A percentile compares a stretch with the other conserved stretches of the same genome.
These are phyloP conservation scores for Pipa parva DNA, from an alignment of 2,113 vertebrate genomes.

Conservation along the genomic window DNA sequence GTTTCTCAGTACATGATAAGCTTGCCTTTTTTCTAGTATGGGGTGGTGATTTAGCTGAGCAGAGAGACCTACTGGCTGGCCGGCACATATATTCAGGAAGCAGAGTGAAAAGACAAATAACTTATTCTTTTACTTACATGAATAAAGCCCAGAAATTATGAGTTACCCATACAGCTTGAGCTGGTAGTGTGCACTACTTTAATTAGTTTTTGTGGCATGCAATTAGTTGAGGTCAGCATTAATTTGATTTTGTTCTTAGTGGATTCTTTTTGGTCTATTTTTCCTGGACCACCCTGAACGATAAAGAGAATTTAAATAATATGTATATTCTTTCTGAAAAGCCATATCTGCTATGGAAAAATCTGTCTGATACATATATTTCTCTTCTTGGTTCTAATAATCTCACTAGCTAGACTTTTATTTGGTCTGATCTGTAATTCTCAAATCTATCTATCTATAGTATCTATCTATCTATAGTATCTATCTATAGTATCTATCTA, in stretches of 20 bases:
- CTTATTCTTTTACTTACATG: constrained; percentile 73
- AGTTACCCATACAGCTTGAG: constrained; percentile 63
- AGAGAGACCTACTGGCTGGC: constrained; percentile 69
- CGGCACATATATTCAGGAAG: constrained; percentile 64
- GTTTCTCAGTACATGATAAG: constrained; percentile 74
- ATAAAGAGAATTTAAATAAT: constrained; percentile 62
- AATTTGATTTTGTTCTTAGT: constrained; percentile 85
- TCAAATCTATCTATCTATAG: no score
- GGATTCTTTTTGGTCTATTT: constrained; percentile 63
- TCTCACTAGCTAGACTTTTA: no score
- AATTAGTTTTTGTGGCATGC: constrained; percentile 78
- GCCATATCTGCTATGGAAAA: no score
- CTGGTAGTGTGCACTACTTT: constrained; percentile 66
- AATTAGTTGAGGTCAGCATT: constrained; percentile 78
- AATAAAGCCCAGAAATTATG: constrained; percentile 67
- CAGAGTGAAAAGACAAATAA: constrained; percentile 70
- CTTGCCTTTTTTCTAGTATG: constrained; percentile 66
- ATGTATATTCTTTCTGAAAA: constrained; percentile 47
- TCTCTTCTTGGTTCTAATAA: no score
- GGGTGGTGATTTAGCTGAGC: constrained; percentile 68
- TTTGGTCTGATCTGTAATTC: no score
- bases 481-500: no score
- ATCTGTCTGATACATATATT: no score
- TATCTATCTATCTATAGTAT: no score
- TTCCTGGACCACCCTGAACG: constrained; percentile 74